A percentile compares a stretch with the other conserved stretches of the same genome.
Conservation (phyloP, 1,140 invertebrate genomes). For the Ganaspis sp. region DNA sequence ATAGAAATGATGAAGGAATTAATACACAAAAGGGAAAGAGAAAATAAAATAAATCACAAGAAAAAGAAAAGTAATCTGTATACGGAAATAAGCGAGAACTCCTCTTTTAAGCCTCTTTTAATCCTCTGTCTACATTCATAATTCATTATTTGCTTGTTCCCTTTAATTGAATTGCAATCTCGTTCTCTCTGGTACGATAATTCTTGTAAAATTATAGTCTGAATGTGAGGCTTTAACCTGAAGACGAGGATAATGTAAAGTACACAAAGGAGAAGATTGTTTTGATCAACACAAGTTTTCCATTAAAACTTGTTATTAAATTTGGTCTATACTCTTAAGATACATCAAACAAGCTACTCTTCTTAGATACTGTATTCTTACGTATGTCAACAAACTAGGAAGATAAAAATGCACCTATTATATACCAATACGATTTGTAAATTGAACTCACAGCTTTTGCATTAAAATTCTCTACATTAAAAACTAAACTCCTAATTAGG, state of each 20-base stretch:
- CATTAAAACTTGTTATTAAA: constrained; percentile 14
- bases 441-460: background rate
- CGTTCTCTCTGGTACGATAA: background rate
- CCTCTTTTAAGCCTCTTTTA: too few species aligned
- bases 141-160: too few species aligned
- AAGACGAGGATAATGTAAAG: background rate
- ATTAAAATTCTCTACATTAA: constrained; percentile 29
- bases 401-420: background rate
- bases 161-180: background rate
- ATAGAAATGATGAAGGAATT: too few species aligned
- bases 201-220: background rate
- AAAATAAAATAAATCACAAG: too few species aligned
- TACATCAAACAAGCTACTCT: background rate
- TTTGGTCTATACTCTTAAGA: background rate
- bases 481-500: constrained; percentile 26
- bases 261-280: constrained; percentile 18
- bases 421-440: background rate
- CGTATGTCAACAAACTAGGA: constrained; percentile 11
- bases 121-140: too few species aligned
- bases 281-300: constrained; percentile 26
- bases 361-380: background rate
- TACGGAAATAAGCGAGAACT: too few species aligned
- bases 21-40: too few species aligned
- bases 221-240: background rate
- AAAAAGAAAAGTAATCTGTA: too few species aligned